Evolutionary conservation across 2,888 invertebrate species (phyloP).

Genomic region (Acleris literana): DNA sequence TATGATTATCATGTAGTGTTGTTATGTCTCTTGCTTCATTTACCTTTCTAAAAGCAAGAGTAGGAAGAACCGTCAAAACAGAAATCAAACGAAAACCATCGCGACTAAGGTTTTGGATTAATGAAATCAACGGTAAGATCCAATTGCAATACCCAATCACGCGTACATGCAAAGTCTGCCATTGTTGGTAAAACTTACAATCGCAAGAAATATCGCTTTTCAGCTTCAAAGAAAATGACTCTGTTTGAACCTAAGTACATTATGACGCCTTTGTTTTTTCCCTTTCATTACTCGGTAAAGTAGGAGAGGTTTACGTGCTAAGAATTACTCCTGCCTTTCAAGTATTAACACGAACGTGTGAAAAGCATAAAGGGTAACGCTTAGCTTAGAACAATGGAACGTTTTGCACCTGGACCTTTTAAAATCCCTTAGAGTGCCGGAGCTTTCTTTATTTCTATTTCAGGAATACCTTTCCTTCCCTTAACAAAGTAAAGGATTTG

Average conservation of each 20-base stretch:
- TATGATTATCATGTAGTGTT: too few species aligned
- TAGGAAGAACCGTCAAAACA: too few species aligned
- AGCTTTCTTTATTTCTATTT: constrained; percentile 22
- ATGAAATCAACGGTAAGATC: too few species aligned
- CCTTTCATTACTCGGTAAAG: constrained; percentile 7
- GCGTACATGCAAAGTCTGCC: too few species aligned
- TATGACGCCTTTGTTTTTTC: constrained; percentile 4
- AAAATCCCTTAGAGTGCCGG: constrained; percentile 12
- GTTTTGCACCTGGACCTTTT: constrained; percentile 49
- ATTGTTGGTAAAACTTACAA: too few species aligned
- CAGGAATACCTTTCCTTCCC: constrained; percentile 14
- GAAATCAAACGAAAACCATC: too few species aligned
- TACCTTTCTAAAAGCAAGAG: too few species aligned
- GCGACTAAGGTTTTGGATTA: too few species aligned
- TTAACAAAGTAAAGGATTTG: constrained; percentile 13
- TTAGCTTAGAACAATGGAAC: constrained; percentile 48
- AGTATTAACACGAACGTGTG: constrained; percentile 6
- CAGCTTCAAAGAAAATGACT: too few species aligned
- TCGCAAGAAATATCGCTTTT: too few species aligned
- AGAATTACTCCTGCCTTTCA: constrained; percentile 13
- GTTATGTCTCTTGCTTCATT: too few species aligned
- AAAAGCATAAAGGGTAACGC: constrained; percentile 22
- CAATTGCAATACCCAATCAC: too few species aligned
- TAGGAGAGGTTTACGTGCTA: background rate
- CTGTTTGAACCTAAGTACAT: background rate